Conservation (phyloP, 92 coral and sea anemone genomes). For the Metridium senile region DNA sequence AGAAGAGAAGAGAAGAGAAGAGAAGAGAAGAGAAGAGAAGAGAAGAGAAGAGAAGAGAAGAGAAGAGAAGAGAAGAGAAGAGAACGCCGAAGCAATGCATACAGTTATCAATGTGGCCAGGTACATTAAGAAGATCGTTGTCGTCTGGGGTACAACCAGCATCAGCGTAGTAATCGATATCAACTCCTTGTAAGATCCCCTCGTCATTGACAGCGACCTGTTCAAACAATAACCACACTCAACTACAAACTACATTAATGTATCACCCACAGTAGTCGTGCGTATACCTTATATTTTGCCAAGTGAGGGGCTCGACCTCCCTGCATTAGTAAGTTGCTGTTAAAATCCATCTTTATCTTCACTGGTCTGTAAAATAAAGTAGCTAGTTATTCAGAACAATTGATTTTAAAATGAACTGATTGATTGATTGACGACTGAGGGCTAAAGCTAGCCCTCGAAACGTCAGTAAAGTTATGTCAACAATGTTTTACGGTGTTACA, state of each 20-base stretch:
- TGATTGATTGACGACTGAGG: not conserved
- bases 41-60: not conserved
- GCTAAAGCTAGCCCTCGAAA: not conserved
- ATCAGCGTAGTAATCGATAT: conserved; percentile 58
- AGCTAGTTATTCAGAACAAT: not conserved
- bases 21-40: not conserved
- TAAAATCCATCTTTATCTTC: conserved; percentile 53
- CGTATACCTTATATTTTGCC: conserved; percentile 50
- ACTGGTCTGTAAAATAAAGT: conserved; percentile 39
- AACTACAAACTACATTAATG: not conserved
- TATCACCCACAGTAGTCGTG: not conserved
- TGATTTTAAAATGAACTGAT: not conserved
- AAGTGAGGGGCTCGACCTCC: conserved; percentile 52
- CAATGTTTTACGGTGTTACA: not conserved
- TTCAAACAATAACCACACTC: not conserved
- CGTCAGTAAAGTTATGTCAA: no score
- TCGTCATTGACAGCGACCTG: conserved; percentile 55
- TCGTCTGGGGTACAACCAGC: conserved; percentile 46
- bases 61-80: not conserved
- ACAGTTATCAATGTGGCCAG: conserved; percentile 55
- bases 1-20: not conserved
- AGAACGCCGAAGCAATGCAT: not conserved
- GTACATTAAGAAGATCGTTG: not conserved
- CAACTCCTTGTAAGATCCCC: conserved; percentile 60
- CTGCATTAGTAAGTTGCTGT: conserved; percentile 38